Base-by-base conservation (phyloP, 2,888 invertebrate species). In the Rhodophaea formosa region DNA sequence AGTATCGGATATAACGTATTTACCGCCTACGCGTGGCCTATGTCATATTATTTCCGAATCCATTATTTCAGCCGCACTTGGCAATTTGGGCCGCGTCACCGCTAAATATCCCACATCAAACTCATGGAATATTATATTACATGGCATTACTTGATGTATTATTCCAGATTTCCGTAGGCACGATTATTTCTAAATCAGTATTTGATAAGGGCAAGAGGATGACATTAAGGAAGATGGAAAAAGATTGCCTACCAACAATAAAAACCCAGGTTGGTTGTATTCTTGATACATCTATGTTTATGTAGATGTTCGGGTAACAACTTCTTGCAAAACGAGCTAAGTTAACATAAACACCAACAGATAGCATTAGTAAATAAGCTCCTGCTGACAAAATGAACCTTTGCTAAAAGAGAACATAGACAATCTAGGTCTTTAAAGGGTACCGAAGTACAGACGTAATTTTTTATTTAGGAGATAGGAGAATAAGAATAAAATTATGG, bases 81-180 rank as follows among this genome's bases (percentile, higher is more conserved):
- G 51, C 16, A 35, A 51, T 51, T 51, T 51, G 12, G 51, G 51
- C 35, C 51, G 17, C 51, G 51, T 51, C 51, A 51, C 51, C 51
- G 51, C 35, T 51, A 51, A 51, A 51, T 51, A 51, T 51, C 51
- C 51, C 51, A 17, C 35, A 35, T 51, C 51, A 51, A 51, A 51
- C 51, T 14, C 17, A 51, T 16, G 35, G 39, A 51, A 51, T 51
- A 35, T 39, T 32, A 16, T 15, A 17, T 35, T 51, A 16, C 51
- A 32, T 15, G 15, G 15, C 7, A 35, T 35, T 16, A 35, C 12
- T 16, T 32, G 8, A 51, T 32, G 1, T 51, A 16, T 16, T 51
- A 14, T 51, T 32, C 49, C 14, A 15, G 32, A 32, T 16, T 49
- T 46, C 17, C 15, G 44, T 6, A 12, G 45, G 17, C 23, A 23